A percentile compares a stretch with the other conserved stretches of the same genome.
Conservation (phyloP, 2,113 vertebrate species). For the Oryzias curvinotus region DNA sequence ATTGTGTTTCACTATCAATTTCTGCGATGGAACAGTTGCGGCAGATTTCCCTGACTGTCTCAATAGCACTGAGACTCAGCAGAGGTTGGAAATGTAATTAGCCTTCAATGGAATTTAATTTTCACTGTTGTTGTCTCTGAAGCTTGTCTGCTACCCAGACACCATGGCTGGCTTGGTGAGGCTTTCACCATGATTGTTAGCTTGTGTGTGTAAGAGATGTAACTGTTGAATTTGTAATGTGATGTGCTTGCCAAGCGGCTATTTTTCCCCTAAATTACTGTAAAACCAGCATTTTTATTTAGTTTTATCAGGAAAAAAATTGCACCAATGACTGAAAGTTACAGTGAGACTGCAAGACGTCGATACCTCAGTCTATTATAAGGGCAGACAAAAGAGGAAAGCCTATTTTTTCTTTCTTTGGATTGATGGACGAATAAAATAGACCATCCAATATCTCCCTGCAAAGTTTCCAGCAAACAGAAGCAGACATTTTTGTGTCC, state of each 20-base stretch:
- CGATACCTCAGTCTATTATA: constrained; percentile 26
- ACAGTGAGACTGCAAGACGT: constrained; percentile 19
- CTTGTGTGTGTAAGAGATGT: constrained; percentile 22
- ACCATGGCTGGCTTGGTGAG: constrained; percentile 57
- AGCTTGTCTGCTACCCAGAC: constrained; percentile 77
- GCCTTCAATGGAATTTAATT: constrained; percentile 83
- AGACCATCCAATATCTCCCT: not conserved
- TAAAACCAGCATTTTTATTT: not conserved
- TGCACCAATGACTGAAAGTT: constrained; percentile 9
- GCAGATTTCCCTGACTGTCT: constrained; percentile 77
- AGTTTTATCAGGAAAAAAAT: constrained; percentile 28
- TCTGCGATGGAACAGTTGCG: constrained; percentile 72
- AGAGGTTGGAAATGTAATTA: constrained; percentile 81
- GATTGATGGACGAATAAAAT: constrained; percentile 27
- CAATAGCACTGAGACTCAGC: constrained; percentile 72
- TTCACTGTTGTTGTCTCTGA: constrained; percentile 67
- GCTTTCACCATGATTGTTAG: constrained; percentile 40
- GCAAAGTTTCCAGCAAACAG: constrained; percentile 11
- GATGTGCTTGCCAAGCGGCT: constrained; percentile 28
- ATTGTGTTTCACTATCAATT: constrained; percentile 74
- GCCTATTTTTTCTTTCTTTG: not conserved
- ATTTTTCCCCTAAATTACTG: constrained; percentile 4
- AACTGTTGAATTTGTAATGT: constrained; percentile 33
- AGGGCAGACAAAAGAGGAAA: constrained; percentile 1
- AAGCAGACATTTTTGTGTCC: constrained; percentile 18